Conservation (phyloP, 1,140 invertebrate genomes). For the Capitella teleta region DNA sequence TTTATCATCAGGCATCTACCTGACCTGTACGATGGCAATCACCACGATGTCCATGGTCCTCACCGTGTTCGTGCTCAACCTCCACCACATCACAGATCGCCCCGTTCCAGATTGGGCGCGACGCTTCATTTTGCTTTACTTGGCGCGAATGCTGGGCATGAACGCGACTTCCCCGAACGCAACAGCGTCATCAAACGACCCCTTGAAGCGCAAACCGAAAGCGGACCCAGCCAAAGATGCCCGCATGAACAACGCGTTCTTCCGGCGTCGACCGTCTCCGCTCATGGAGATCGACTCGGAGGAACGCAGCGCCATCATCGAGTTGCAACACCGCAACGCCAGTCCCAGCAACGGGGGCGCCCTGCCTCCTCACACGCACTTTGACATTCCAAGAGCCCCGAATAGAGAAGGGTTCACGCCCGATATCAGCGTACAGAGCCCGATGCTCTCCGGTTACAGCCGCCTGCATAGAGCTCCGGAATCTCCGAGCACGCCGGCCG, state of each 20-base stretch:
- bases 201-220: background rate
- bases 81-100: constrained; percentile 11
- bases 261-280: background rate
- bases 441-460: background rate
- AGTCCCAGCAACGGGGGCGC: background rate
- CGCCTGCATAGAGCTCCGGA: background rate
- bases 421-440: too few species aligned
- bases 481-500: too few species aligned
- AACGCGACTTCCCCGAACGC: too few species aligned
- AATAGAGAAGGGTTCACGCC: background rate
- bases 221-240: too few species aligned
- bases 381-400: background rate
- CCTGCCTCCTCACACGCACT: background rate
- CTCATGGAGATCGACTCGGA: background rate
- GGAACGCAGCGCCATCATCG: background rate
- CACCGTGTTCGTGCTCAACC: constrained; percentile 15
- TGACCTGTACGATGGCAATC: constrained; percentile 14
- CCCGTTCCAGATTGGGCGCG: constrained; percentile 11
- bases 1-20: constrained; percentile 10
- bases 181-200: too few species aligned
- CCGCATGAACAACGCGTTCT: constrained; percentile 1
- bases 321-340: background rate
- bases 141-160: constrained; percentile 1
- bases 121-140: constrained; percentile 4
- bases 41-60: constrained; percentile 15